Percentiles rank a stretch among this genome's conserved stretches.
Evolutionary conservation across 2,113 vertebrate species (phyloP).

Genomic region (Platichthys flesus): DNA sequence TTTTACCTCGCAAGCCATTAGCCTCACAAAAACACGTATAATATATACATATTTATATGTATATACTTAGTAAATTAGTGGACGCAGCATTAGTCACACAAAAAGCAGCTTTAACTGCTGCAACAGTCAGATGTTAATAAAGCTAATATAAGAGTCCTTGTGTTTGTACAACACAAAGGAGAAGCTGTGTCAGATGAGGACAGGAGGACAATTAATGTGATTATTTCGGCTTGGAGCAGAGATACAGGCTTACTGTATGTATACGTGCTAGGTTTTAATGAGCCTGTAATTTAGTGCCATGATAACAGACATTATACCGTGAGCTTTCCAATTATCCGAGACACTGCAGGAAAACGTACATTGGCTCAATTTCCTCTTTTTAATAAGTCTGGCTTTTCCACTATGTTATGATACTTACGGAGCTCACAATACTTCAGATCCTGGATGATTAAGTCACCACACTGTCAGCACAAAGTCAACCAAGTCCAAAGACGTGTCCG

Average conservation of each 20-base stretch:
- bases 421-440: neutral
- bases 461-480: neutral
- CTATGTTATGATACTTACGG: neutral
- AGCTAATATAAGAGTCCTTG: neutral
- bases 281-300: slow-evolving; percentile 23
- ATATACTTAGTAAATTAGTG: no score
- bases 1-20: no score
- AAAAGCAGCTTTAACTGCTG: no score
- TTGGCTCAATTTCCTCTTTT: slow-evolving; percentile 14
- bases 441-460: neutral
- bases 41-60: no score
- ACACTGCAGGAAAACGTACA: neutral
- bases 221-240: neutral
- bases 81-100: no score
- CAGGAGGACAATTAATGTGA: neutral
- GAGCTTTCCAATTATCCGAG: slow-evolving; percentile 22
- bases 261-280: slow-evolving; percentile 8
- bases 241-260: neutral
- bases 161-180: neutral
- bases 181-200: neutral
- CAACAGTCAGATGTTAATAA: neutral
- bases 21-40: no score
- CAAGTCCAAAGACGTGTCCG: neutral
- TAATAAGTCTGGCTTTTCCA: neutral
- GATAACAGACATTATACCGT: neutral